Percentiles rank a stretch among this genome's conserved stretches.
These are phyloP conservation scores for Liolophura sinensis DNA, from an alignment of 1,140 invertebrate genomes.

Conservation along the genomic window DNA sequence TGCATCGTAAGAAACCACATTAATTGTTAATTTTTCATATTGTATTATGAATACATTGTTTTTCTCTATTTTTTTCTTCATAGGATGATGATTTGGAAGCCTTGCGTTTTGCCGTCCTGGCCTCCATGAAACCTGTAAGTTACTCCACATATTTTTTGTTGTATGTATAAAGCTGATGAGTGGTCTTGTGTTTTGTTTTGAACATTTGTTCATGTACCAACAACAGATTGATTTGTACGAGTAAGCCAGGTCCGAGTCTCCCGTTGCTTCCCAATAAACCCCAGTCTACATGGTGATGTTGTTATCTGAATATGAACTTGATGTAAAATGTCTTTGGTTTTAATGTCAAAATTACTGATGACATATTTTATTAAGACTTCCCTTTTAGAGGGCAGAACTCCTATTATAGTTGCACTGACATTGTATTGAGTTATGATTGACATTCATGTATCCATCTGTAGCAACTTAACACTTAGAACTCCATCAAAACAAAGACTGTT, in stretches of 20 bases:
- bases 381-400: too few species aligned
- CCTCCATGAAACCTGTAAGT: slow-evolving; percentile 34
- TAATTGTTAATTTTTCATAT: neutral
- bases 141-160: neutral
- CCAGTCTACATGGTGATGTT: neutral
- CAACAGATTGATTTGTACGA: neutral
- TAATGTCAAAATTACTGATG: too few species aligned
- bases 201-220: slow-evolving; percentile 1
- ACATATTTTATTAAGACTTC: too few species aligned
- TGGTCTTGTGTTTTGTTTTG: neutral
- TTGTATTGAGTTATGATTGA: too few species aligned
- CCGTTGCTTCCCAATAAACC: neutral
- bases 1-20: neutral
- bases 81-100: slow-evolving; percentile 41
- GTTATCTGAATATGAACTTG: too few species aligned
- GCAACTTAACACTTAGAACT: too few species aligned
- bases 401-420: too few species aligned
- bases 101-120: slow-evolving; percentile 33
- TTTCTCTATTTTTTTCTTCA: slow-evolving; percentile 3
- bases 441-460: too few species aligned
- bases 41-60: slow-evolving; percentile 1
- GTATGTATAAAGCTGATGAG: neutral
- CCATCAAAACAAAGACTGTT: too few species aligned
- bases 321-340: too few species aligned
- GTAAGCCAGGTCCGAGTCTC: neutral